Conservation (phyloP, 2,888 invertebrate species). For the Diloba caeruleocephala region DNA sequence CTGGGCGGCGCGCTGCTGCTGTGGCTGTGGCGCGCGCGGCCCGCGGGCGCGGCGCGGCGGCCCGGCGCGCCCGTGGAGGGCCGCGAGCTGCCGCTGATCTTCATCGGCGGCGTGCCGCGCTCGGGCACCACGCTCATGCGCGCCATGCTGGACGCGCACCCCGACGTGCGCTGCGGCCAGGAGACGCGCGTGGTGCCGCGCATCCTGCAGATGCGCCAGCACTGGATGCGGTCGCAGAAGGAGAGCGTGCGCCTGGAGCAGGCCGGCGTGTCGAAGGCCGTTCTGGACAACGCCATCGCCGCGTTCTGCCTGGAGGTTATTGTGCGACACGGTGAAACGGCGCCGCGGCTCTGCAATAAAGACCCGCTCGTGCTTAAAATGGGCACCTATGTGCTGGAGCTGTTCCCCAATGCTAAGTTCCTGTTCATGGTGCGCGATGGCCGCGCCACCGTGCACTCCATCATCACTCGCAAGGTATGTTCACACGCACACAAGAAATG, state of each 20-base stretch:
- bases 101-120: conserved; percentile 99
- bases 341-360: conserved; percentile 98
- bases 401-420: conserved; percentile 99
- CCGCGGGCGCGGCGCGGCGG: conserved; percentile 49
- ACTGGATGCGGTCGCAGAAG: conserved; percentile 98
- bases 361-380: conserved; percentile 99
- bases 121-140: conserved; percentile 99
- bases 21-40: conserved; percentile 63
- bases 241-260: conserved; percentile 97
- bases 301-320: conserved; percentile 99
- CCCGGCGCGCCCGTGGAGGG: conserved; percentile 87
- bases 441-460: conserved; percentile 99
- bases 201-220: conserved; percentile 97
- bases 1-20: conserved; percentile 60
- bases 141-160: conserved; percentile 99
- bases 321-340: conserved; percentile 98
- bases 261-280: conserved; percentile 97
- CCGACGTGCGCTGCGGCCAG: conserved; percentile 98
- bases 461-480: conserved; percentile 96
- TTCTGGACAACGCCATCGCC: conserved; percentile 98
- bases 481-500: not conserved
- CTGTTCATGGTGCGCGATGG: conserved; percentile 99
- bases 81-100: conserved; percentile 97
- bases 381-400: conserved; percentile 96
- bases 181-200: conserved; percentile 99